Conservation (phyloP, 2,797 vertebrate species). For the Chelmon rostratus region DNA sequence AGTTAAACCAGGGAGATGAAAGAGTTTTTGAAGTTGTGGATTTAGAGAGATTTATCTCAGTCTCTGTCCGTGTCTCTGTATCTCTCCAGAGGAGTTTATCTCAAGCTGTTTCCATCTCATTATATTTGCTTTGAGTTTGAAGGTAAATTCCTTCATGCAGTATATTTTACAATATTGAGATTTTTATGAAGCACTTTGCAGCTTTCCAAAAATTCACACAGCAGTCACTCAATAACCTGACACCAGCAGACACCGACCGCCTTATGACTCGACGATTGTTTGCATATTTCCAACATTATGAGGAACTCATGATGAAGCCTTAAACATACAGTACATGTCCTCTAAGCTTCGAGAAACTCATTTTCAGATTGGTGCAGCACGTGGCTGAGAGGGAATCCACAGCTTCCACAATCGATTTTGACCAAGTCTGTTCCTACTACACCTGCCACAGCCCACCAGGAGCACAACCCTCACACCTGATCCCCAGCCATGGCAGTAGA, state of each 20-base stretch:
- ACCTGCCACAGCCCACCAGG: background rate
- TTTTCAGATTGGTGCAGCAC: slow-evolving; percentile 1
- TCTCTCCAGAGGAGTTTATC: slow-evolving; percentile 13
- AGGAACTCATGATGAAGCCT: background rate
- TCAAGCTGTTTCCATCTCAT: slow-evolving; percentile 18
- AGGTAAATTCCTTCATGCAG: background rate
- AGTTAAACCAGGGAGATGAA: background rate
- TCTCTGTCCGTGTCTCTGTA: background rate
- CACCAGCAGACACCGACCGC: background rate
- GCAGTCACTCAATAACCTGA: background rate
- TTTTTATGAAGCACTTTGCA: slow-evolving; percentile 18
- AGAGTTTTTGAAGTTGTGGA: slow-evolving; percentile 14
- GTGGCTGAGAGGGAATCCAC: too few relatives aligned
- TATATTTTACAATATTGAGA: slow-evolving; percentile 3
- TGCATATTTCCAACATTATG: background rate
- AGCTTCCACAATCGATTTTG: background rate
- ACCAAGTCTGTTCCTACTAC: background rate
- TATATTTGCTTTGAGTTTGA: slow-evolving; percentile 12
- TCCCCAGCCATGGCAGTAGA: background rate
- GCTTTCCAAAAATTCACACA: slow-evolving; percentile 17
- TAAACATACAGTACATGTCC: background rate
- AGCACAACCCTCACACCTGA: background rate
- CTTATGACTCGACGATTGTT: background rate
- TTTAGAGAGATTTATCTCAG: slow-evolving; percentile 37
- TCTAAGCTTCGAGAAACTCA: background rate